Percentiles rank a stretch among this genome's conserved stretches.
Conservation (phyloP, 2,888 invertebrate species). For the Morpho deidamia region DNA sequence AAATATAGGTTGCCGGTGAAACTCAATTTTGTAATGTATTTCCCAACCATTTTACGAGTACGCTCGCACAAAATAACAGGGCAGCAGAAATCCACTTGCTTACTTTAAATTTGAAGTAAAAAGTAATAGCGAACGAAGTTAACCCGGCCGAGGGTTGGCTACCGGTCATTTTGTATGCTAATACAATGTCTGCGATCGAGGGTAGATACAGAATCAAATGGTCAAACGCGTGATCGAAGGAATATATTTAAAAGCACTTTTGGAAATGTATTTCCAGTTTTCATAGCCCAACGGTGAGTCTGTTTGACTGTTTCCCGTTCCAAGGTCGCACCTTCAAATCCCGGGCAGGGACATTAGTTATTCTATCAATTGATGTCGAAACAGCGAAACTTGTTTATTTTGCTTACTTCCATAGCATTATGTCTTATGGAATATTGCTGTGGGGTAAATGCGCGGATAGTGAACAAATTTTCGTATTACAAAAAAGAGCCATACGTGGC, state of each 20-base stretch:
- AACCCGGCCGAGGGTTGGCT: conserved; percentile 12
- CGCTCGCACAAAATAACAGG: conserved; percentile 22
- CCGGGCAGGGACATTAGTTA: no score
- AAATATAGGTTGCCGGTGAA: no score
- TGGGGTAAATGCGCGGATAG: no score
- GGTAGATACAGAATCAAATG: background rate
- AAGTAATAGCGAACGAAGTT: conserved; percentile 27
- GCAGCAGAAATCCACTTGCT: conserved; percentile 10
- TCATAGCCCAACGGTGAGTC: no score
- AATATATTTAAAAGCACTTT: background rate
- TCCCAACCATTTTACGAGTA: conserved; percentile 10
- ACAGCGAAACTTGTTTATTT: no score
- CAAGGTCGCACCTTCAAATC: no score
- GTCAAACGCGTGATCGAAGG: background rate
- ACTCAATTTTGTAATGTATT: background rate
- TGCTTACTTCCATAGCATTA: no score
- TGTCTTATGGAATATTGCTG: no score
- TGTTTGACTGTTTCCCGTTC: no score
- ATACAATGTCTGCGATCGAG: conserved; percentile 15
- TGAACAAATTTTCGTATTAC: no score
- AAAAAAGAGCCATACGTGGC: no score
- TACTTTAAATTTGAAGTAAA: conserved; percentile 36
- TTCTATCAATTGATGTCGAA: no score
- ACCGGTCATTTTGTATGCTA: conserved; percentile 25
- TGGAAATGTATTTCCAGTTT: background rate